Conservation (phyloP, 2,113 vertebrate genomes). For the Tonatia bakeri region DNA sequence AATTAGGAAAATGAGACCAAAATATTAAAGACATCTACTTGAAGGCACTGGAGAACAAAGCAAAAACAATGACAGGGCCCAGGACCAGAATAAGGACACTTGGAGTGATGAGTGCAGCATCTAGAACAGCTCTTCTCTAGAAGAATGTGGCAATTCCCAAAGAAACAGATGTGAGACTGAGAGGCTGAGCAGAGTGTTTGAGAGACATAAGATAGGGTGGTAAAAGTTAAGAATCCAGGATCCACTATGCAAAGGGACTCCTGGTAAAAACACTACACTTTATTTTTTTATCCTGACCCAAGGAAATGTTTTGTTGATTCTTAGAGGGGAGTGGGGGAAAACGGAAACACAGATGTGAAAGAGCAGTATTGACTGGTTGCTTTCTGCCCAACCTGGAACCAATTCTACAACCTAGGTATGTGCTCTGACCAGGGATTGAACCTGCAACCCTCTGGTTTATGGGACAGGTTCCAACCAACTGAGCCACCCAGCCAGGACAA, state of each 20-base stretch:
- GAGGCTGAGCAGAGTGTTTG: neutral
- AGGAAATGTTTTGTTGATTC: too few relatives aligned
- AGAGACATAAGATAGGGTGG: neutral
- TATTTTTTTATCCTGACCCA: too few relatives aligned
- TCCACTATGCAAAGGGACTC: neutral
- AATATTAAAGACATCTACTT: neutral
- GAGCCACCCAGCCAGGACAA: too few relatives aligned
- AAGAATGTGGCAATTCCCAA: neutral
- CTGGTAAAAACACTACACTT: neutral
- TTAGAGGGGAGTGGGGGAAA: fast-evolving
- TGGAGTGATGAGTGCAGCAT: neutral
- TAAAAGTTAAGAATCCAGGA: neutral
- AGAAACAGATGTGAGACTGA: neutral
- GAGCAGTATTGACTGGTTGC: too few relatives aligned
- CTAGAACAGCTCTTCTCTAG: neutral
- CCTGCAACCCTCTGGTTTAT: too few relatives aligned
- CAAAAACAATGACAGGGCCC: neutral
- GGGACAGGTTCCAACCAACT: too few relatives aligned
- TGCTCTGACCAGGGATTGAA: too few relatives aligned
- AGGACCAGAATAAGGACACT: neutral
- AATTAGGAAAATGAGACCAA: conserved; percentile 15
- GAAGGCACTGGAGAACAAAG: neutral
- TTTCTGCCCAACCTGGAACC: too few relatives aligned
- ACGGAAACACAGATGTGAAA: too few relatives aligned
- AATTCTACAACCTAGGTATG: too few relatives aligned